Evolutionary conservation across 2,113 vertebrate species (phyloP).

Genomic region (Heterocephalus glaber): DNA sequence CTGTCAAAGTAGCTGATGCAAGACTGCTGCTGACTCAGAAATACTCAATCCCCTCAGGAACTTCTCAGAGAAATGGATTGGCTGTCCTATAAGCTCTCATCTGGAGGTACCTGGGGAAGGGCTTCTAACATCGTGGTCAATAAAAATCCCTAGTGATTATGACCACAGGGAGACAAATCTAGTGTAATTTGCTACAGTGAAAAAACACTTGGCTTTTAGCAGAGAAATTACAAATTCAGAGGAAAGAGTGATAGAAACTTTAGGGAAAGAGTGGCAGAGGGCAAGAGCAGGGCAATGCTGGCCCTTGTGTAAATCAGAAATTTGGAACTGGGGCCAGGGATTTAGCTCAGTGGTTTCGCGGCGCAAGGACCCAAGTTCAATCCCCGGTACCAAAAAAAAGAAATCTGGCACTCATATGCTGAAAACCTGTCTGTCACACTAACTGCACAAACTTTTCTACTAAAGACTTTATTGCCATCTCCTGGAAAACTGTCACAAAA

Average conservation of each 20-base stretch:
- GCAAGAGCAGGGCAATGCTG: neutral
- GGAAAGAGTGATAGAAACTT: neutral
- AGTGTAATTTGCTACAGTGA: constrained; percentile 12
- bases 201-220: constrained; percentile 43
- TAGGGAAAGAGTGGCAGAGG: neutral
- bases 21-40: constrained; percentile 56
- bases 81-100: neutral
- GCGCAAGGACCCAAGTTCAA: too few species aligned
- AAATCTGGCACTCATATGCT: neutral
- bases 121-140: neutral
- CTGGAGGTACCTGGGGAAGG: constrained; percentile 13
- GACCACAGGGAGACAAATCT: neutral
- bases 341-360: too few species aligned
- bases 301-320: constrained; percentile 24
- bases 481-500: neutral
- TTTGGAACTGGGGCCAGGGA: too few species aligned
- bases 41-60: constrained; percentile 22
- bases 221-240: constrained; percentile 33
- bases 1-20: constrained; percentile 53
- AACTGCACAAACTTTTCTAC: neutral
- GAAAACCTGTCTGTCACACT: neutral
- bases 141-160: neutral
- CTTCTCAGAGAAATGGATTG: neutral
- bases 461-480: neutral
- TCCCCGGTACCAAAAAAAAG: too few species aligned